Conservation (phyloP, 2,888 invertebrate species). For the Caenorhabditis angaria region DNA sequence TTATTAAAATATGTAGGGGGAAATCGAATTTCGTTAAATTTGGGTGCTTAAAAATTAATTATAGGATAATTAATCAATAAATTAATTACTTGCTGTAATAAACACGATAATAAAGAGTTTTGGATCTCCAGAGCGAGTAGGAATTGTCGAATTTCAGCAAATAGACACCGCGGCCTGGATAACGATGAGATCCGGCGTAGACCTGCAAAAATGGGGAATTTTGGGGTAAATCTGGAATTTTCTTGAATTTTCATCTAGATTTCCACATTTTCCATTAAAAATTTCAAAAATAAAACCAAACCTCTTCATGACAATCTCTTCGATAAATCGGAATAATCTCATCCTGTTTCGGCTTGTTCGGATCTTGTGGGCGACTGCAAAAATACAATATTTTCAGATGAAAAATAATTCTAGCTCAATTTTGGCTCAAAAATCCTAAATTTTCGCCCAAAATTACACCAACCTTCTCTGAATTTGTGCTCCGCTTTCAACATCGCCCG, state of each 20-base stretch:
- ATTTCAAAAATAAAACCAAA: too few relatives aligned
- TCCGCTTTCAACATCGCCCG: constrained; percentile 79
- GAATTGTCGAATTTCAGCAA: constrained; percentile 98
- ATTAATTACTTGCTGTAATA: constrained; percentile 84
- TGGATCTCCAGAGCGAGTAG: constrained; percentile 97
- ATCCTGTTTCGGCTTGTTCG: constrained; percentile 78
- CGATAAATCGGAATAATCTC: constrained; percentile 93
- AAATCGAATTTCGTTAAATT: too few relatives aligned
- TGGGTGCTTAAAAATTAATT: neutral
- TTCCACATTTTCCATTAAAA: neutral
- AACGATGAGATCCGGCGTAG: constrained; percentile 94
- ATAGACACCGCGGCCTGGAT: constrained; percentile 96
- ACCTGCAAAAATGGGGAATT: too few relatives aligned
- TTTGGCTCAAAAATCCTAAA: neutral
- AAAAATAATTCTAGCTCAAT: neutral
- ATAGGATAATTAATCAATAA: neutral
- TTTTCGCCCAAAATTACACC: neutral
- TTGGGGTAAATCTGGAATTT: constrained; percentile 30
- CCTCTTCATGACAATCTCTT: constrained; percentile 93
- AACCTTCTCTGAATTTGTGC: constrained; percentile 48
- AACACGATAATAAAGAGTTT: constrained; percentile 97
- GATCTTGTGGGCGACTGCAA: constrained; percentile 35
- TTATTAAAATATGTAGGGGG: neutral
- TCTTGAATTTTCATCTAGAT: neutral
- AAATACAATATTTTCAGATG: neutral